phyloP scores from a whole-genome alignment of 2,888 invertebrate species.

The Perdita meconis region DNA sequence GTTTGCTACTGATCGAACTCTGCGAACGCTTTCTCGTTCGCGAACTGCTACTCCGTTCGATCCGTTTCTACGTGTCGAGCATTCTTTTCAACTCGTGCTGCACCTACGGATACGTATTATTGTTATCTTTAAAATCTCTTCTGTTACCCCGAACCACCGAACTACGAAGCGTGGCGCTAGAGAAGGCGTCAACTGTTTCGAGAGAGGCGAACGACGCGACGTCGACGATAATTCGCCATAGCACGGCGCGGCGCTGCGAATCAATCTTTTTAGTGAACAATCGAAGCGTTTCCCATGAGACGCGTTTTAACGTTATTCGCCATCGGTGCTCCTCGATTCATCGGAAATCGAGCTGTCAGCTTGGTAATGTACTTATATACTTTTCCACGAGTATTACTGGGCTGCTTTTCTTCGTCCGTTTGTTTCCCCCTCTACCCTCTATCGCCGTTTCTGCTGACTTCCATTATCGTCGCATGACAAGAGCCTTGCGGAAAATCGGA shows the following conservation, averaged over 20 bases:
- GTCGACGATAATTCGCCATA: slow-evolving; percentile 7
- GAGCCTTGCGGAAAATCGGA: slow-evolving; percentile 78
- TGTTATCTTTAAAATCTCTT: too few relatives aligned
- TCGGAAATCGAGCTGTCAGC: slow-evolving; percentile 50
- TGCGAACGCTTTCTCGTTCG: slow-evolving; percentile 23
- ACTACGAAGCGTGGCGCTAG: too few relatives aligned
- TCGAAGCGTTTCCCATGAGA: slow-evolving; percentile 1
- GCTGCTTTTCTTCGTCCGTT: slow-evolving; percentile 36
- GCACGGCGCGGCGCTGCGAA: too few relatives aligned
- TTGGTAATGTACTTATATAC: slow-evolving; percentile 30
- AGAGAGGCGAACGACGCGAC: neutral
- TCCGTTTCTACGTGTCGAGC: slow-evolving; percentile 3
- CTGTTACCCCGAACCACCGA: too few relatives aligned
- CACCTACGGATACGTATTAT: too few relatives aligned
- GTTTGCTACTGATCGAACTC: slow-evolving; percentile 25
- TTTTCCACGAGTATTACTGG: slow-evolving; percentile 31
- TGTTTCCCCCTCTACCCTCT: slow-evolving; percentile 16
- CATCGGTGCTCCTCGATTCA: slow-evolving; percentile 21
- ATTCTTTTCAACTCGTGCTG: neutral
- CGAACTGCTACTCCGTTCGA: slow-evolving; percentile 16
- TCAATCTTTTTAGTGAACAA: slow-evolving; percentile 29
- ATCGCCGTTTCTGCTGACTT: slow-evolving; percentile 47
- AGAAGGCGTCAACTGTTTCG: slow-evolving; percentile 2
- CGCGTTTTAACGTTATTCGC: slow-evolving; percentile 35
- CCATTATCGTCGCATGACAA: slow-evolving; percentile 73